Evolutionary conservation across 2,888 invertebrate genomes (phyloP), one percentile per base, ranked within the genome.

Genomic region (Cephus rjabovi): DNA sequence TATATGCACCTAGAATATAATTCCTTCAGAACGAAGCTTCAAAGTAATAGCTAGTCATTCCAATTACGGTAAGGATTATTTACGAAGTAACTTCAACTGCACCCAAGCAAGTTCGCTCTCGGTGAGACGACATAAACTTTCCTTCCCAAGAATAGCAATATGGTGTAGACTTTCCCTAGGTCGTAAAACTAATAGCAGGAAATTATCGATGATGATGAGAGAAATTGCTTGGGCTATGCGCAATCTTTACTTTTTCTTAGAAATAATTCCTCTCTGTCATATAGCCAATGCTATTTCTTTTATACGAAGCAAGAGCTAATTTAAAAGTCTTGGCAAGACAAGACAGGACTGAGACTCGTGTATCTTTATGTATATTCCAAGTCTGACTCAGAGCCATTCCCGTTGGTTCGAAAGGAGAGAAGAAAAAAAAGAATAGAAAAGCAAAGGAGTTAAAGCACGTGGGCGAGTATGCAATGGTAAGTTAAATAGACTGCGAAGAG

Each of bases 401-500:
- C 40, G 40, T 23, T 56, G 56, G 9, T 56, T 23, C 9, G 56
- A 56, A 56, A 56, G 56, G 56, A 56, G 56, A 23, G 0, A 56
- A 56, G 23, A 23, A 23, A 23, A 15, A 23, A 56, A 23, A 40
- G 23, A 23, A n/a, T 74, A 82, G 76, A 80, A 83, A 81, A 82
- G 81, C 31, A 31, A 71, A 34, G 31, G 34, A 33, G 31, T 15
- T 15, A 15, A 71, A 76, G 76, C 76, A 81, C 78, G 79, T 81
- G 81, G 83, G 83, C 80, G 81, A 77, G 80, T 37, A 68, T 74
- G 80, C 77, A 77, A 75, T 76, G 77, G 77, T 77, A 76, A 76
- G 77, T 77, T 81, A 82, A 84, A 78, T 82, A 80, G 83, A 82
- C 81, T 81, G 83, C 78, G 75, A 82, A 82, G 79, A 79, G 69